Evolutionary conservation across 2,113 vertebrate genomes (phyloP).

Genomic region (Scytalopus superciliaris): DNA sequence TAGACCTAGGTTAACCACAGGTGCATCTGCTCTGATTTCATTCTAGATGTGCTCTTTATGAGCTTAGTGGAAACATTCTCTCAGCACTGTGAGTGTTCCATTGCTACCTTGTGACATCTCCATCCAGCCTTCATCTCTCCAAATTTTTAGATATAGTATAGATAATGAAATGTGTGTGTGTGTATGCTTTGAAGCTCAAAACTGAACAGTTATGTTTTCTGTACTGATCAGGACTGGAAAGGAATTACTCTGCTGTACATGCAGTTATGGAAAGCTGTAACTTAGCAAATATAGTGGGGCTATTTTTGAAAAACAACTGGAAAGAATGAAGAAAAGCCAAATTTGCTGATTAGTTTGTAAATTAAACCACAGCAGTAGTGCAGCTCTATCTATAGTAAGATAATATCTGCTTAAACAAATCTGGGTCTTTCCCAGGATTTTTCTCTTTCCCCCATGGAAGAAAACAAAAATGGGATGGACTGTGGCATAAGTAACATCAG

Average conservation of each 20-base stretch:
- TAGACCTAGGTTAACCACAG: constrained; percentile 19
- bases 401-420: background rate
- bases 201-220: background rate
- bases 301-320: background rate
- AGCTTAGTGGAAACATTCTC: background rate
- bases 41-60: background rate
- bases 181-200: background rate
- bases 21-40: constrained; percentile 27
- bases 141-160: background rate
- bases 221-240: background rate
- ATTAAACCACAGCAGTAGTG: background rate
- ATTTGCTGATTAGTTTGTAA: background rate
- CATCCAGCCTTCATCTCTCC: background rate
- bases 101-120: background rate
- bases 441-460: background rate
- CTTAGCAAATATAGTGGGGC: background rate
- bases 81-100: background rate
- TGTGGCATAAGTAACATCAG: background rate
- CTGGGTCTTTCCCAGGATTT: background rate
- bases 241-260: background rate
- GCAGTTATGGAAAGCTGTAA: background rate
- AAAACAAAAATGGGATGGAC: background rate
- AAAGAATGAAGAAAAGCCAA: background rate
- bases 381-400: background rate
- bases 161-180: background rate